phyloP scores from a whole-genome alignment of 2,797 vertebrate species.

The Eremophila alpestris region DNA sequence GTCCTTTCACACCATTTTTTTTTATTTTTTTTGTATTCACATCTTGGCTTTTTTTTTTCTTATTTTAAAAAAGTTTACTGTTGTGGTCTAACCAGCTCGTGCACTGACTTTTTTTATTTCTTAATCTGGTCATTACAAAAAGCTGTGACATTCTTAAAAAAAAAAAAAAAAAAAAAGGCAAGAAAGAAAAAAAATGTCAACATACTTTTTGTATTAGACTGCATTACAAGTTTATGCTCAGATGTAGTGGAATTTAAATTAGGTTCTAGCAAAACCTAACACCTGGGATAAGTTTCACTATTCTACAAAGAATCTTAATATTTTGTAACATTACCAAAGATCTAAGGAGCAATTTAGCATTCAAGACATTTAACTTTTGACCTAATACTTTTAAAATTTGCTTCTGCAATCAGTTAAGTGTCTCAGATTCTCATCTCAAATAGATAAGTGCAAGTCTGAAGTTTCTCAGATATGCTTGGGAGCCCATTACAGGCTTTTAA shows the following conservation, averaged over 20 bases:
- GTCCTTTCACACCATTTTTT: neutral
- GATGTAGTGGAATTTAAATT: neutral
- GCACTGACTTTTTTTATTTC: neutral
- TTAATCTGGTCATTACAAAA: neutral
- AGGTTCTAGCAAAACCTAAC: neutral
- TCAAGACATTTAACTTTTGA: neutral
- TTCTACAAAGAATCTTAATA: neutral
- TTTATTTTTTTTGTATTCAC: neutral
- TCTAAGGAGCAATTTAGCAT: neutral
- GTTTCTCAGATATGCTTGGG: neutral
- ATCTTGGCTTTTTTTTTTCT: neutral
- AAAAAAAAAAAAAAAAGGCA: too few species aligned
- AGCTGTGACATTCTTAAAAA: neutral
- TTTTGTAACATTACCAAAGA: neutral
- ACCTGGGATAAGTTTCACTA: neutral
- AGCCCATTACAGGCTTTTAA: neutral
- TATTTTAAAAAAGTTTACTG: neutral
- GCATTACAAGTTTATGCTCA: neutral
- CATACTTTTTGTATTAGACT: neutral
- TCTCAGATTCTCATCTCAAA: constrained; percentile 1
- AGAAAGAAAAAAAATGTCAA: neutral
- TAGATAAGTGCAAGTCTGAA: neutral
- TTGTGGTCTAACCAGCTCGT: neutral
- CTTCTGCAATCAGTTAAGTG: neutral
- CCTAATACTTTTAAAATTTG: neutral